Percentiles rank a stretch among this genome's conserved stretches.
These are phyloP conservation scores for Noctua comes DNA, from an alignment of 2,888 invertebrate species.

Conservation along the genomic window DNA sequence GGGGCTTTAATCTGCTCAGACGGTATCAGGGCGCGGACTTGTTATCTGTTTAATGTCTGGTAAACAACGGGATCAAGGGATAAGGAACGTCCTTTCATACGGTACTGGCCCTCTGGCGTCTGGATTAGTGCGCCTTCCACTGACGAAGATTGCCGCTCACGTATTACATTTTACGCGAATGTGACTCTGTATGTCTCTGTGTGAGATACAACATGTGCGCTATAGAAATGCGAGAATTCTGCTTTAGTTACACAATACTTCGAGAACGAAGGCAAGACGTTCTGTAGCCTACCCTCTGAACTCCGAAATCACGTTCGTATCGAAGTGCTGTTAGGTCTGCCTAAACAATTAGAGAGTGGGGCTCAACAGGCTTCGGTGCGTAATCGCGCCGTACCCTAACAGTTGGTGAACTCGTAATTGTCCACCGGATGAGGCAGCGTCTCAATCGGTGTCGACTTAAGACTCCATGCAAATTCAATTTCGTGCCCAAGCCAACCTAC, in stretches of 20 bases:
- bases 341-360: conserved; percentile 70
- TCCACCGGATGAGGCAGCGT: conserved; percentile 81
- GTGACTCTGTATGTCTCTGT: conserved; percentile 56
- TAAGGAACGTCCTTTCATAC: conserved; percentile 89
- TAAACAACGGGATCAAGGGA: conserved; percentile 91
- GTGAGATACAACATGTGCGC: conserved; percentile 34
- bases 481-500: conserved; percentile 88
- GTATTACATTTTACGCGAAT: conserved; percentile 75
- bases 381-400: conserved; percentile 79
- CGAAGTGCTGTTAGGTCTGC: conserved; percentile 65
- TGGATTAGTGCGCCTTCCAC: conserved; percentile 85
- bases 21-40: conserved; percentile 89
- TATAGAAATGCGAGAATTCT: conserved; percentile 40
- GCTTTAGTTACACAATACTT: conserved; percentile 19
- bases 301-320: conserved; percentile 62
- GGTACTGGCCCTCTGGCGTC: conserved; percentile 86
- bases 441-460: conserved; percentile 88
- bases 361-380: conserved; percentile 77
- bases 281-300: conserved; percentile 38
- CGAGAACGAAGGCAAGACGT: conserved; percentile 35
- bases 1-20: conserved; percentile 88
- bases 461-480: conserved; percentile 90
- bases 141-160: conserved; percentile 84
- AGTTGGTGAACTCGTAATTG: conserved; percentile 84
- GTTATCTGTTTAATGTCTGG: conserved; percentile 91